A percentile compares a stretch with the other conserved stretches of the same genome.
These are phyloP conservation scores for Himalopsyche tibetana DNA, from an alignment of 2,888 invertebrate genomes.

Conservation along the genomic window DNA sequence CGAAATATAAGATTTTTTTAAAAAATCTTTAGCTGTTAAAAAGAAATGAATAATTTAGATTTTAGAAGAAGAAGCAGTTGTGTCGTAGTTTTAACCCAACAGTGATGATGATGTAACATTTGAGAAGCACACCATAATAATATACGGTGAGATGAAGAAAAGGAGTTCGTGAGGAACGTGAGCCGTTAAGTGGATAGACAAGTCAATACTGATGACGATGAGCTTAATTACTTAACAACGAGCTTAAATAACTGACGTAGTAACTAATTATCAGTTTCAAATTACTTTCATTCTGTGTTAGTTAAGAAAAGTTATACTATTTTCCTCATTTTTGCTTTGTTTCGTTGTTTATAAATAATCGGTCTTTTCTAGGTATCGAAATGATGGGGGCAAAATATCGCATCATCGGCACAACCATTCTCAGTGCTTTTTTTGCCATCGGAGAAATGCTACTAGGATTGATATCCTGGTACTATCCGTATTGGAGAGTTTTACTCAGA, in stretches of 20 bases:
- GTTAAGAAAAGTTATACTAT: neutral
- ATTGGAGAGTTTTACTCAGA: conserved; percentile 83
- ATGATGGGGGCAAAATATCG: conserved; percentile 85
- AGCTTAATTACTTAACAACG: no score
- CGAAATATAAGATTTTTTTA: no score
- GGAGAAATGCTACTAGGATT: conserved; percentile 83
- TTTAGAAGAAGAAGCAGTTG: neutral
- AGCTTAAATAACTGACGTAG: no score
- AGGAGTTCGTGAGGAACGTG: no score
- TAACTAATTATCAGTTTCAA: no score
- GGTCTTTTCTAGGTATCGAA: conserved; percentile 81
- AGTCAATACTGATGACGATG: no score
- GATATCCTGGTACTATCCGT: conserved; percentile 80
- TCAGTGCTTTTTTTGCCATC: conserved; percentile 83
- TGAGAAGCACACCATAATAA: neutral
- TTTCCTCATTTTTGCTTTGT: neutral
- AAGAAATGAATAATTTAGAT: no score
- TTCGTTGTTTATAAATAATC: neutral
- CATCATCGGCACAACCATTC: conserved; percentile 83
- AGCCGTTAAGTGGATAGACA: no score
- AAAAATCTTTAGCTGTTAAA: no score
- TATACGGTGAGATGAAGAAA: neutral
- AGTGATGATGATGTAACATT: neutral
- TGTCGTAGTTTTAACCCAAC: neutral
- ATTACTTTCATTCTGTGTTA: no score